Percentiles rank a stretch among this genome's conserved stretches.
phyloP scores from a whole-genome alignment of 2,113 vertebrate species.

The Oceanites oceanicus region DNA sequence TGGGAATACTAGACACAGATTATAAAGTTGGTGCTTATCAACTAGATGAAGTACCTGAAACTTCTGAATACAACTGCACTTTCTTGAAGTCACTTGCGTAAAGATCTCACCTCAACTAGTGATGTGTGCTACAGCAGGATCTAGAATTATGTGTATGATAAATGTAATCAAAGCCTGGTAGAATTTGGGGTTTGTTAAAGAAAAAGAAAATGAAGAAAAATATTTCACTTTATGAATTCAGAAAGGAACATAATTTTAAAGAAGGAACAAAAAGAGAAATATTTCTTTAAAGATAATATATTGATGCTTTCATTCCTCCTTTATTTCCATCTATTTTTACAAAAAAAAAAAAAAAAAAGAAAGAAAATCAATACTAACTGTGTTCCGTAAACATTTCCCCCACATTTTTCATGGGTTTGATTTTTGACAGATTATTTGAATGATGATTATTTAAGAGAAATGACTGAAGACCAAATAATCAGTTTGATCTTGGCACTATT shows the following conservation, averaged over 20 bases:
- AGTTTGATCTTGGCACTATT: not conserved
- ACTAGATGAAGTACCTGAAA: not conserved
- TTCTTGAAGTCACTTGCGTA: not conserved
- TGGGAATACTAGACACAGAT: not conserved
- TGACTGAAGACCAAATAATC: not conserved
- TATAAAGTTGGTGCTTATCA: not conserved
- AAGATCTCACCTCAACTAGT: not conserved
- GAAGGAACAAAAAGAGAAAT: not conserved
- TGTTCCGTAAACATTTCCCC: not conserved
- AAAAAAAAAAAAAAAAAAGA: not conserved
- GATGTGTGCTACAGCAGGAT: not conserved
- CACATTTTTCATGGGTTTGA: not conserved
- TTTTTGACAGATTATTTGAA: not conserved
- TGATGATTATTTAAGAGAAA: not conserved
- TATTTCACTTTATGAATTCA: not conserved
- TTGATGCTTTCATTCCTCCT: not conserved
- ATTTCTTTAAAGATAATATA: not conserved
- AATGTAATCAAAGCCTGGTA: not conserved
- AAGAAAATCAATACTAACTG: not conserved
- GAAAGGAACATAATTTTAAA: not conserved
- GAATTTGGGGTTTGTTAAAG: not conserved
- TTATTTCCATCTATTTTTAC: not conserved
- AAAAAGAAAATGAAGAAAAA: not conserved
- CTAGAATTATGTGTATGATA: not conserved
- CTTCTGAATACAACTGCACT: not conserved